Evolutionary conservation across 1,140 invertebrate species (phyloP).

Genomic region (Coptotermes formosanus): DNA sequence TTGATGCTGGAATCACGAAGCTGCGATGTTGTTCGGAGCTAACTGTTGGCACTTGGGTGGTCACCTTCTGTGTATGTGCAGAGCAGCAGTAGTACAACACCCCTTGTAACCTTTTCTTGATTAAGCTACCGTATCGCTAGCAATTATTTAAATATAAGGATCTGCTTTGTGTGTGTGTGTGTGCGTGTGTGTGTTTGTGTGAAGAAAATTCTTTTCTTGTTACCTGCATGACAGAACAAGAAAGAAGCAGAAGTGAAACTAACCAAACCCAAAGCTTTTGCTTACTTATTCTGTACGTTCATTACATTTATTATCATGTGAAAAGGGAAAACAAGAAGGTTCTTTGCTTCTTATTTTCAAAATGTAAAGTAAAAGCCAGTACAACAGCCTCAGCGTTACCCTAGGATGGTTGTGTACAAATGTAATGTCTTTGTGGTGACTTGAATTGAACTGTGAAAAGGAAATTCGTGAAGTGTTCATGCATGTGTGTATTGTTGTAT

Average conservation of each 20-base stretch:
- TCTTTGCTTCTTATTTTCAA: neutral
- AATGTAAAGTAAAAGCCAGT: neutral
- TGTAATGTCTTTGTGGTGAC: neutral
- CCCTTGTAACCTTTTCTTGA: neutral
- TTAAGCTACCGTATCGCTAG: neutral
- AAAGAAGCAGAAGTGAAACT: neutral
- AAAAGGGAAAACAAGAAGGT: neutral
- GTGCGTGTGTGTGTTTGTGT: neutral
- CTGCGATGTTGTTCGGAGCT: neutral
- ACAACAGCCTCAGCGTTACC: neutral
- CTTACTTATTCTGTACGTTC: neutral
- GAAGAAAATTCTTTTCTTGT: neutral
- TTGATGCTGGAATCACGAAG: neutral
- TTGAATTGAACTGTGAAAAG: no score
- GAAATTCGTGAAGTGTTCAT: no score
- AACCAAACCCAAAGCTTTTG: neutral
- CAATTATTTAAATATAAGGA: neutral
- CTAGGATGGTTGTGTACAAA: neutral
- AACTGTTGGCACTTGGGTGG: conserved; percentile 1
- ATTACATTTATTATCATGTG: neutral
- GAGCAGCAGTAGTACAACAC: neutral
- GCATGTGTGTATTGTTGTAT: no score
- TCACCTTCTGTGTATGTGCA: neutral
- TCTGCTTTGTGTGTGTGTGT: neutral
- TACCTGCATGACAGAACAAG: neutral